These are phyloP conservation scores for Lasioglossum leucozonium DNA, from an alignment of 2,888 invertebrate genomes.

Conservation along the genomic window DNA sequence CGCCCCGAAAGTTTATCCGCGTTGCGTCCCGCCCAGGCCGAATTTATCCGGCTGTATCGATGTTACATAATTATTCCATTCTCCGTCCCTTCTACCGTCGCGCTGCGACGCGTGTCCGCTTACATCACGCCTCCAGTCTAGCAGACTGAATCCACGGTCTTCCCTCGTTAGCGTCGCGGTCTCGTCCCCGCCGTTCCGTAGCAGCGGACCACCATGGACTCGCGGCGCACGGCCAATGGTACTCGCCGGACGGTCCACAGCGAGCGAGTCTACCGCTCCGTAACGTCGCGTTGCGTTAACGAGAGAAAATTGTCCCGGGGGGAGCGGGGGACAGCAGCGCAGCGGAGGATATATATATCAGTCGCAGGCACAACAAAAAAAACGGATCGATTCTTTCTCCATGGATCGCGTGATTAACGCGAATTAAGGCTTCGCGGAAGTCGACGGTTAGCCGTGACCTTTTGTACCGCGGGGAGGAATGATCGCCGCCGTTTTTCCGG, in stretches of 20 bases:
- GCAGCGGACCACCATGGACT: background rate
- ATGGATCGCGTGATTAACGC: slow-evolving; percentile 22
- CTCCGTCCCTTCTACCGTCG: background rate
- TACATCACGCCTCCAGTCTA: background rate
- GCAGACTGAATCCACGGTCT: background rate
- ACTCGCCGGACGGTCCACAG: background rate
- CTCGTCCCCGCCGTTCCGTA: background rate
- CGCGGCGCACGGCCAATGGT: background rate
- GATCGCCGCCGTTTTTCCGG: background rate
- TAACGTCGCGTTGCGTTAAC: background rate
- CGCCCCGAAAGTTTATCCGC: background rate
- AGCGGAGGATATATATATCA: background rate
- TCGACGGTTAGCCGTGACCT: slow-evolving; percentile 23
- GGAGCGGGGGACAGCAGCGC: background rate
- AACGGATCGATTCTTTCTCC: background rate
- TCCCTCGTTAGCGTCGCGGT: background rate
- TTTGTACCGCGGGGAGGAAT: background rate
- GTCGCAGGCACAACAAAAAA: background rate
- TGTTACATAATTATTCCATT: slow-evolving; percentile 3
- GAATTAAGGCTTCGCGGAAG: slow-evolving; percentile 1
- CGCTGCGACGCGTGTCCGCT: background rate
- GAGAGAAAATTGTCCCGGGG: background rate
- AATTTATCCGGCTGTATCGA: slow-evolving; percentile 9
- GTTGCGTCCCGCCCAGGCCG: slow-evolving; percentile 3
- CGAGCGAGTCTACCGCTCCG: background rate